phyloP scores from a whole-genome alignment of 1,140 invertebrate genomes.

The Meloidogyne exigua region DNA sequence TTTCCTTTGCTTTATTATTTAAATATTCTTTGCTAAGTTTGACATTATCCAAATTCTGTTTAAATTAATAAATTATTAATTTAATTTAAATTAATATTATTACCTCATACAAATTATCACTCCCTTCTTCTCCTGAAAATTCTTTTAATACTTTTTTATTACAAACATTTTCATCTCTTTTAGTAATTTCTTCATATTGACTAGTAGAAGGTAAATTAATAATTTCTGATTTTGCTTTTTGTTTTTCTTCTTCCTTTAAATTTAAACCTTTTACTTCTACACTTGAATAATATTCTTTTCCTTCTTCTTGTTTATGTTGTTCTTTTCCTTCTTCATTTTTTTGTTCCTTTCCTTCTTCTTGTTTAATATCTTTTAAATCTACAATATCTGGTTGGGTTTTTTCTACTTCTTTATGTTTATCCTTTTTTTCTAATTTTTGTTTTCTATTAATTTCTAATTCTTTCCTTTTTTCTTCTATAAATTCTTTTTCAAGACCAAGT shows the following conservation, averaged over 20 bases:
- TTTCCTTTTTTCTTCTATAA: background rate
- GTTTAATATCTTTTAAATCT: background rate
- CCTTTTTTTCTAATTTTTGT: background rate
- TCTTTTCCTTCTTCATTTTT: no score
- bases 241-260: no score
- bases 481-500: background rate
- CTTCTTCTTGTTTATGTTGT: no score
- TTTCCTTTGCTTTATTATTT: background rate
- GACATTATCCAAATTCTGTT: background rate
- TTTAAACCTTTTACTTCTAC: background rate
- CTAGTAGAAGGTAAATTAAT: no score
- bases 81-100: background rate
- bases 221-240: no score
- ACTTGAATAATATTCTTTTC: background rate
- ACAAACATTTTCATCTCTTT: background rate
- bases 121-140: background rate
- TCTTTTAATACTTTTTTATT: background rate
- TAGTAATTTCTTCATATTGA: background rate
- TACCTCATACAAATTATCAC: background rate
- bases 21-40: background rate
- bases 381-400: background rate
- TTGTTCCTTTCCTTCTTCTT: no score
- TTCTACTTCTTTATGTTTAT: no score
- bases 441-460: background rate
- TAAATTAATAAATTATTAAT: background rate